Percentiles rank a stretch among this genome's conserved stretches.
Conservation (phyloP, 2,113 vertebrate genomes). For the Arothron firmamentum region DNA sequence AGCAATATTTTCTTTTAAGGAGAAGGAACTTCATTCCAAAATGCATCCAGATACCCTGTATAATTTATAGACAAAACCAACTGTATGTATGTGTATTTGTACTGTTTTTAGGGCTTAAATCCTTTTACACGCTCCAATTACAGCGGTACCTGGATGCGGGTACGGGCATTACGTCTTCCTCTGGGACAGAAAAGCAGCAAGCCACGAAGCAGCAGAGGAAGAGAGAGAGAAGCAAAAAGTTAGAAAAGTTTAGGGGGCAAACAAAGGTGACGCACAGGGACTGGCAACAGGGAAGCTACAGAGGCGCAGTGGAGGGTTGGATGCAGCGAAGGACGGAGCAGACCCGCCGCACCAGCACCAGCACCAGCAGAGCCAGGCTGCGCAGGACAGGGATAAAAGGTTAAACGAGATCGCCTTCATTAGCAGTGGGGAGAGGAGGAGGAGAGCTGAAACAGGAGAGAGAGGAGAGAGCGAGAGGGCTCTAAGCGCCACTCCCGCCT, state of each 20-base stretch:
- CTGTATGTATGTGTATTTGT: neutral
- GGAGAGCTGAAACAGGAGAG: slow-evolving; percentile 43
- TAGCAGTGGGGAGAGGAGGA: slow-evolving; percentile 47
- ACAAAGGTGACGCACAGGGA: slow-evolving; percentile 29
- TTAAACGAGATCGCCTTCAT: slow-evolving; percentile 54
- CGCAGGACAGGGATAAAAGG: slow-evolving; percentile 49
- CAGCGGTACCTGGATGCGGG: slow-evolving; percentile 94
- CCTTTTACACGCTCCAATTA: slow-evolving; percentile 2
- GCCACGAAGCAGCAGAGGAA: slow-evolving; percentile 80
- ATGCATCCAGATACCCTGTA: no score
- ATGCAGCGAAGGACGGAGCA: slow-evolving; percentile 35
- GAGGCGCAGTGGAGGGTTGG: slow-evolving; percentile 21
- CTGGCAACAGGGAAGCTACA: slow-evolving; percentile 25
- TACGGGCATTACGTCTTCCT: slow-evolving; percentile 98
- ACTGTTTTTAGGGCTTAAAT: slow-evolving; percentile 3
- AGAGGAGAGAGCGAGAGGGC: slow-evolving; percentile 49
- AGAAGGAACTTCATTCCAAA: slow-evolving; percentile 2
- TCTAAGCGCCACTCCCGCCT: slow-evolving; percentile 77
- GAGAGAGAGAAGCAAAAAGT: slow-evolving; percentile 77
- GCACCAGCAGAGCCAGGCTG: slow-evolving; percentile 26
- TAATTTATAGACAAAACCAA: no score
- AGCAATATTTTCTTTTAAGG: slow-evolving; percentile 5
- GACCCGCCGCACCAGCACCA: slow-evolving; percentile 22
- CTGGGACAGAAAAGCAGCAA: slow-evolving; percentile 88
- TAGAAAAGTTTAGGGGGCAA: slow-evolving; percentile 31